phyloP scores from a whole-genome alignment of 1,140 invertebrate genomes.

The Drosophila setifemur region DNA sequence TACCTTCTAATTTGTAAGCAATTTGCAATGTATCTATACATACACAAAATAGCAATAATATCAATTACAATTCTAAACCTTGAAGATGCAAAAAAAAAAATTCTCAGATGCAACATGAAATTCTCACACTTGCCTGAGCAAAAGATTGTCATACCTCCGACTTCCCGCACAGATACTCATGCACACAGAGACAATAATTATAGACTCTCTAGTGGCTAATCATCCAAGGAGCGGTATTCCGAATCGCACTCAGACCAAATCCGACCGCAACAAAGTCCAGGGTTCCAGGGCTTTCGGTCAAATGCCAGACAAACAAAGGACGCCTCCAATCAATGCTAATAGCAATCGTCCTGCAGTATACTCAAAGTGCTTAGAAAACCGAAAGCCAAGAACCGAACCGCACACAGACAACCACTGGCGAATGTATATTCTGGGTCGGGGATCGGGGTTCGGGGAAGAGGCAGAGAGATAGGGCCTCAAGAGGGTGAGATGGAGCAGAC shows the following conservation, averaged over 20 bases:
- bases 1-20: too few species aligned
- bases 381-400: conserved; percentile 58
- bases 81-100: too few species aligned
- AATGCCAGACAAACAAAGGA: conserved; percentile 68
- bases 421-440: neutral
- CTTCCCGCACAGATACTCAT: neutral
- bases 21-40: too few species aligned
- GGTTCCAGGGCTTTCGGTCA: conserved; percentile 37
- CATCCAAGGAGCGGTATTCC: conserved; percentile 12
- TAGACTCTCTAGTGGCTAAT: conserved; percentile 27
- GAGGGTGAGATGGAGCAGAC: conserved; percentile 8
- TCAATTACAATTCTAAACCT: too few species aligned
- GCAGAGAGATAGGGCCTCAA: neutral
- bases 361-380: conserved; percentile 70
- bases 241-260: conserved; percentile 8
- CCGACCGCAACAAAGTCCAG: conserved; percentile 56
- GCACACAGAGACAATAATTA: conserved; percentile 26
- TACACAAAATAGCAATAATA: too few species aligned
- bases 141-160: too few species aligned
- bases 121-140: conserved; percentile 1
- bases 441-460: too few species aligned
- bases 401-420: neutral
- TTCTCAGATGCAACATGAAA: neutral
- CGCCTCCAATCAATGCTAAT: conserved; percentile 72
- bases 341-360: conserved; percentile 52